These are phyloP conservation scores for Labia minor DNA, from an alignment of 2,888 invertebrate genomes.

Conservation along the genomic window DNA sequence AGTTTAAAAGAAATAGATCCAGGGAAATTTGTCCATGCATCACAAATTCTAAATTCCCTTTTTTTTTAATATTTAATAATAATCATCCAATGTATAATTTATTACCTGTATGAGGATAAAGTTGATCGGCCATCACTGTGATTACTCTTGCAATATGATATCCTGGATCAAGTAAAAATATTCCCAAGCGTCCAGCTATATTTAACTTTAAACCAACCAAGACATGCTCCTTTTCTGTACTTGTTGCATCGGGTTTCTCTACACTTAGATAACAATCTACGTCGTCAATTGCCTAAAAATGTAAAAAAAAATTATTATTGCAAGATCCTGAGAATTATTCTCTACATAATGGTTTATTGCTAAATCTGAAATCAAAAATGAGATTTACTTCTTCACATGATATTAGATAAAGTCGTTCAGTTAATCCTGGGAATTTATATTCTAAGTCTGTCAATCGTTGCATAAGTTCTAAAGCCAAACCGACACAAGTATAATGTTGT, in stretches of 20 bases:
- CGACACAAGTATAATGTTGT: slow-evolving; percentile 78
- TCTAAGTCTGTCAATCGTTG: slow-evolving; percentile 50
- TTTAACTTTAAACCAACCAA: slow-evolving; percentile 64
- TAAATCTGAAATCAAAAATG: too few relatives aligned
- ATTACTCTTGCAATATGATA: slow-evolving; percentile 80
- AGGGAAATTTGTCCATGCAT: too few relatives aligned
- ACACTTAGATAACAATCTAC: slow-evolving; percentile 37
- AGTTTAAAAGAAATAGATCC: too few relatives aligned
- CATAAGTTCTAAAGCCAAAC: slow-evolving; percentile 70
- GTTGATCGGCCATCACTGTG: slow-evolving; percentile 74
- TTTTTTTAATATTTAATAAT: too few relatives aligned
- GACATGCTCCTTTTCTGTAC: slow-evolving; percentile 78
- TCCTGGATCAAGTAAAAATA: slow-evolving; percentile 78
- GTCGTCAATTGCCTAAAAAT: slow-evolving; percentile 37
- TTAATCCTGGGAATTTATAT: slow-evolving; percentile 55
- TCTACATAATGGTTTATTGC: background rate
- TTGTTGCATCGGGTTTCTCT: slow-evolving; percentile 32
- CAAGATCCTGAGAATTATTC: background rate
- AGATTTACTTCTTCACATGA: slow-evolving; percentile 78
- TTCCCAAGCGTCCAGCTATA: slow-evolving; percentile 61
- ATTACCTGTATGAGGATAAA: slow-evolving; percentile 76
- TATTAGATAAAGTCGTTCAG: slow-evolving; percentile 56
- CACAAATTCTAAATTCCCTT: too few relatives aligned
- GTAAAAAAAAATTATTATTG: slow-evolving; percentile 19
- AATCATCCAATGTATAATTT: too few relatives aligned